These are phyloP conservation scores for Leiothrix lutea DNA, from an alignment of 2,113 vertebrate genomes.

Conservation along the genomic window DNA sequence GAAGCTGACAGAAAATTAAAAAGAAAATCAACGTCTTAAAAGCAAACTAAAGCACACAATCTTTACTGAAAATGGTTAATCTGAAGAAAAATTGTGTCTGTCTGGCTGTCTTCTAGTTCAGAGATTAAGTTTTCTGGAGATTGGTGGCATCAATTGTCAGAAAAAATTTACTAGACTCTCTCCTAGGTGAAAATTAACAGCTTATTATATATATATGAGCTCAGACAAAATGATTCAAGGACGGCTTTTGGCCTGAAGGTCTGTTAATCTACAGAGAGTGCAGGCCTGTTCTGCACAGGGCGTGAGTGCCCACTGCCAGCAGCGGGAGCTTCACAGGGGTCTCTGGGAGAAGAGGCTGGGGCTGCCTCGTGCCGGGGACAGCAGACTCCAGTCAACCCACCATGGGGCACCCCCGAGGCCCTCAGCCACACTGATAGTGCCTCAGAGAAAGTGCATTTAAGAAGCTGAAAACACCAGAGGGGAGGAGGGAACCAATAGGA, in stretches of 20 bases:
- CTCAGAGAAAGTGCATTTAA: not conserved
- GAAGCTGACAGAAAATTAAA: not conserved
- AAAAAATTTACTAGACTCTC: not conserved
- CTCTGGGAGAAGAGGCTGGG: not conserved
- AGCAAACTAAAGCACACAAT: not conserved
- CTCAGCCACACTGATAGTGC: fast-evolving
- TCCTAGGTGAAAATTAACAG: not conserved
- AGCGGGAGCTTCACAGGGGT: fast-evolving
- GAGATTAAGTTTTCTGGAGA: not conserved
- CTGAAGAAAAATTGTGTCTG: not conserved
- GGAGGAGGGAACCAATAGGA: not conserved
- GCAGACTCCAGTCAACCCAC: too few relatives aligned
- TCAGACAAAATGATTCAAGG: not conserved
- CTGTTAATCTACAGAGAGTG: not conserved
- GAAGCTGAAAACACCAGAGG: not conserved
- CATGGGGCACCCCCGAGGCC: not conserved
- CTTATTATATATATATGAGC: not conserved
- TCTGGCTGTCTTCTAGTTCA: not conserved
- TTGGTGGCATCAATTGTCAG: not conserved
- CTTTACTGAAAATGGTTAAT: not conserved
- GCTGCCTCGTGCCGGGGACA: fast-evolving
- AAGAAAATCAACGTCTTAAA: not conserved
- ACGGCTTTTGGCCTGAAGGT: not conserved
- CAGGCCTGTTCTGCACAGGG: fast-evolving
- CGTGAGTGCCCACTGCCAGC: not conserved